Evolutionary conservation across 2,888 invertebrate genomes (phyloP), one percentile per base, ranked within the genome.

Genomic region (Peribatodes rhomboidaria): DNA sequence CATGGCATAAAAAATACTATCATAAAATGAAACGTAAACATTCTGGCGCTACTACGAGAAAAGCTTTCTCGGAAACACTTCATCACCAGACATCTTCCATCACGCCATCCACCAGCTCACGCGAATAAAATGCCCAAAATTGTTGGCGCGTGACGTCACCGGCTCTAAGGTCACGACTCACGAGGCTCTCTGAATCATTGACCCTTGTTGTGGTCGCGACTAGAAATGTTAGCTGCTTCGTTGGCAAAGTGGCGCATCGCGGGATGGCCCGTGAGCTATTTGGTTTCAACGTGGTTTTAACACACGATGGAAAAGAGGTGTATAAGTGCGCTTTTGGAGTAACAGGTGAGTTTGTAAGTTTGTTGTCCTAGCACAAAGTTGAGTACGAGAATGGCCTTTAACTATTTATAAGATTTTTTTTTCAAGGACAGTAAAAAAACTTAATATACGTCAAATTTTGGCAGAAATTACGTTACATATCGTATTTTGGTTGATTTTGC

Each of bases 81-180:
- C 22, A 63, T 39, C 27, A 55, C 35, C 65, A 54, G 69, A 64
- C 62, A 61, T 27, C 37, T 50, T 49, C 42, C 39, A 64, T 62
- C 66, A 66, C 60, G 61, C 60, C 46, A 47, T 35, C 31, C 14
- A 42, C 31, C 50, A 54, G 58, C 59, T 69, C 69, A 71, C 67
- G 71, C 66, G 60, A 68, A 67, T 64, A 54, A 63, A 66, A 72
- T 67, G 52, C 57, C 65, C 64, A 56, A 69, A 72, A 52, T 66
- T 44, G 68, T 60, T 53, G 65, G 63, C 37, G 57, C 13, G 47
- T 70, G 68, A 68, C 71, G 70, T 70, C 71, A 72, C 52, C 60
- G 50, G 22, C 46, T 53, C 53, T 71, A 59, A 69, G 69, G 56
- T 67, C 67, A 53, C 62, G 59, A 64, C 56, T 55, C 49, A 39